Evolutionary conservation across 1,140 invertebrate species (phyloP).

Genomic region (Antheraea pernyi): DNA sequence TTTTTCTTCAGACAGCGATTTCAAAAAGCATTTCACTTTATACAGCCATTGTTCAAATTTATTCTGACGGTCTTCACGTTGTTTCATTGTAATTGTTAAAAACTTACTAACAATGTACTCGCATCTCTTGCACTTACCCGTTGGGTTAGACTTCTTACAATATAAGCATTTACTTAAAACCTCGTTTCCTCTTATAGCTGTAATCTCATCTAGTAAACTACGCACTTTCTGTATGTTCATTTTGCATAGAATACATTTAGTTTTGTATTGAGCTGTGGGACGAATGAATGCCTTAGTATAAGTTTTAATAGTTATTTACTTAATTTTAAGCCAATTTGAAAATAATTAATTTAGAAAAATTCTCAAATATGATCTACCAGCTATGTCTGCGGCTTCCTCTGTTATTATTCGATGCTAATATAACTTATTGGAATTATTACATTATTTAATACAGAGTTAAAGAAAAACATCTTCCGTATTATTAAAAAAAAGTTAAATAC

Average conservation of each 20-base stretch:
- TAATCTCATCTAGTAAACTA: constrained; percentile 32
- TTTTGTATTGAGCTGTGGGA: constrained; percentile 28
- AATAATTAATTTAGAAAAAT: too few species aligned
- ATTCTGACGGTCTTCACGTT: constrained; percentile 19
- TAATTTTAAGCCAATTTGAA: too few species aligned
- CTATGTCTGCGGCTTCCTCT: too few species aligned
- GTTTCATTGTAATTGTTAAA: constrained; percentile 16
- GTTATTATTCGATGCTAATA: too few species aligned
- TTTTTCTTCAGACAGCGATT: constrained; percentile 22
- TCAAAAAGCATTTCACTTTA: constrained; percentile 28
- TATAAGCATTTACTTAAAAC: constrained; percentile 35
- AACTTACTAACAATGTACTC: constrained; percentile 33
- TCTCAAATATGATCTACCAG: too few species aligned
- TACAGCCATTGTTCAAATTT: constrained; percentile 25
- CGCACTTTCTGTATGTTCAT: constrained; percentile 29
- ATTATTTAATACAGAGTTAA: too few species aligned
- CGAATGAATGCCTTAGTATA: background rate
- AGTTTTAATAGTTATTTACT: too few species aligned
- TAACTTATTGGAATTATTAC: too few species aligned
- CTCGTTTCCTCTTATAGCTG: constrained; percentile 34
- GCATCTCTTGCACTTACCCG: constrained; percentile 40
- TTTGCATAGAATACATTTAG: constrained; percentile 36
- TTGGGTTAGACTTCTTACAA: constrained; percentile 30
- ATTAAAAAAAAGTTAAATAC: too few species aligned
- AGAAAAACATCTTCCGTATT: too few species aligned